Conservation (phyloP, 2,113 vertebrate genomes). For the Crotalus tigris region DNA sequence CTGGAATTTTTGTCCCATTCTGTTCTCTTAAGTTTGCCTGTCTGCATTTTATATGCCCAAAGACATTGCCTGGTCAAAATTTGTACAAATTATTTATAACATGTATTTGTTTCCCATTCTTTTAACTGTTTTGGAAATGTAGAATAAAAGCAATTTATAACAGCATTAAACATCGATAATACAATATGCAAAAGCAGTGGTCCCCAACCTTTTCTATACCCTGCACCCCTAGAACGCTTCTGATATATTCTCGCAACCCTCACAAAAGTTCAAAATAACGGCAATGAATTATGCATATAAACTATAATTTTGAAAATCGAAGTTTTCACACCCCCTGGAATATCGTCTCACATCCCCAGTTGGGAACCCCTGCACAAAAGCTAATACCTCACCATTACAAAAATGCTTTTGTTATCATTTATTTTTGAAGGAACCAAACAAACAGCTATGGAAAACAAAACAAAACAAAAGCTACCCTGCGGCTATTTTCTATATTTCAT, state of each 20-base stretch:
- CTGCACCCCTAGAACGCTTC: too few species aligned
- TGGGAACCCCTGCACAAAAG: background rate
- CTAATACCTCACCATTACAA: background rate
- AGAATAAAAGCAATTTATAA: background rate
- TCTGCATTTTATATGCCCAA: background rate
- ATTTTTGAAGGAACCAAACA: background rate
- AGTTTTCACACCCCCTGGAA: too few species aligned
- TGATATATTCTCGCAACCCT: too few species aligned
- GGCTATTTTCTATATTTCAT: background rate
- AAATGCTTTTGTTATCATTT: background rate
- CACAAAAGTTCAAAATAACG: too few species aligned
- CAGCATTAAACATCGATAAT: background rate
- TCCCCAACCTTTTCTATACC: too few species aligned
- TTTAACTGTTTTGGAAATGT: background rate
- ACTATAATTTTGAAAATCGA: too few species aligned
- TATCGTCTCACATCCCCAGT: too few species aligned
- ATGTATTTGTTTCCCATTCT: background rate
- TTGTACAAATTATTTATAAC: background rate
- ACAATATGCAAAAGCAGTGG: background rate
- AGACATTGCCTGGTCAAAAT: background rate
- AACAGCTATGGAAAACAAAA: background rate
- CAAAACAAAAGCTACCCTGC: too few species aligned
- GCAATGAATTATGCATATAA: too few species aligned
- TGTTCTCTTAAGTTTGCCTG: background rate
- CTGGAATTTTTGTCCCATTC: background rate